A percentile compares a stretch with the other conserved stretches of the same genome.
Evolutionary conservation across 2,113 vertebrate genomes (phyloP).

Genomic region (Phrynosoma blainvillii): DNA sequence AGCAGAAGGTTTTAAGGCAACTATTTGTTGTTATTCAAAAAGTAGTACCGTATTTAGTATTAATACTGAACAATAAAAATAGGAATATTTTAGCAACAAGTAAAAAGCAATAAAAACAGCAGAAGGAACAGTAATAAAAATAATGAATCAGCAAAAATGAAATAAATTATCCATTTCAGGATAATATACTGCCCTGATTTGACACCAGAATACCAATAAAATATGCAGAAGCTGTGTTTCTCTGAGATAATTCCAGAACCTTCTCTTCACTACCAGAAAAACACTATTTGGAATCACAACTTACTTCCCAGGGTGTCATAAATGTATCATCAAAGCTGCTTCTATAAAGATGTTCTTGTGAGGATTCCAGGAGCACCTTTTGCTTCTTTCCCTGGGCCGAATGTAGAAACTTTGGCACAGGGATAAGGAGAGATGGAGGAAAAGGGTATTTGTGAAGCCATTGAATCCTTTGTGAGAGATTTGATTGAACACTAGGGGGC

Average conservation of each 20-base stretch:
- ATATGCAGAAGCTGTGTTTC: background rate
- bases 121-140: background rate
- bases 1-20: background rate
- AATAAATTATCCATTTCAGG: background rate
- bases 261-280: background rate
- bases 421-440: background rate
- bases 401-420: background rate
- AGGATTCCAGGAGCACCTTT: background rate
- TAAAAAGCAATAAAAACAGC: background rate
- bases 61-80: background rate
- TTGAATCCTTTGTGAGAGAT: background rate
- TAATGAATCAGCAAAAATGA: background rate
- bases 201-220: background rate
- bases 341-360: background rate
- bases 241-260: background rate
- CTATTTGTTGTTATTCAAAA: background rate
- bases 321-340: background rate
- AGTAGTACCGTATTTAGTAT: background rate
- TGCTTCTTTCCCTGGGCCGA: background rate
- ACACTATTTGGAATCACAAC: background rate
- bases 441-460: background rate
- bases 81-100: background rate
- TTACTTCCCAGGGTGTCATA: too few species aligned
- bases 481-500: background rate
- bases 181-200: background rate